Base-by-base conservation (phyloP, 2,888 invertebrate species). In the Zaprionus lineosus region DNA sequence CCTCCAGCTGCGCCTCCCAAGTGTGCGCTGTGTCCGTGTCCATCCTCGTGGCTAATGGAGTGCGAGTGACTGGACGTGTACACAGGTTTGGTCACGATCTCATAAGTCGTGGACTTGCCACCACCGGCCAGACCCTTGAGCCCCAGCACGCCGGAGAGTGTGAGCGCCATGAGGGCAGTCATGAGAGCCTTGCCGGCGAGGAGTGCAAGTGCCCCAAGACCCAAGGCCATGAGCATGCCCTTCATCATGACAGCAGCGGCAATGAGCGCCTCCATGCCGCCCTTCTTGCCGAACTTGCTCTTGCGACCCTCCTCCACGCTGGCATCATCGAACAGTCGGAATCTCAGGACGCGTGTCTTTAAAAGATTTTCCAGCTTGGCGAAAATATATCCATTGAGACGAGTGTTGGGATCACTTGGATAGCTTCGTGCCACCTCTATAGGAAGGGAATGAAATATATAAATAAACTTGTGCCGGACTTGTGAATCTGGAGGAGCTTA, bases 111-210 rank as follows among this genome's bases (percentile, higher is more conserved):
- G 6, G 94, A 92, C 83, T 94, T 94, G 62, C 93, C 93, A 0
- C 94, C 92, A 0, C 92, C 89, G 1, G 94, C 92, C 11, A 95
- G 88, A 0, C 94, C 92, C 83, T 95, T 95, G 52, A 96, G 90
- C 0, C 95, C 95, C 51, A 95, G 92, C 61, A 95, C 93, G 0
- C 94, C 94, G 0, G 96, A 95, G 0, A 96, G 90, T 69, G 95
- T 92, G 0, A 96, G 91, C 0, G 96, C 95, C 92, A 96, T 94
- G 51, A 96, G 87, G 1, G 94, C 95, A 0, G 95, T 94, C 94
- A 96, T 94, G 11, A 96, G 87, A 0, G 96, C 96, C 88, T 96
- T 96, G 6, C 96, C 96, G 5, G 96, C 96, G 26, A 96, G 91
- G 40, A 95, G 90, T 0, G 96, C 95, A 2, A 96, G 90, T 0